Evolutionary conservation across 2,797 vertebrate genomes (phyloP).

Genomic region (Pagetopsis macropterus): DNA sequence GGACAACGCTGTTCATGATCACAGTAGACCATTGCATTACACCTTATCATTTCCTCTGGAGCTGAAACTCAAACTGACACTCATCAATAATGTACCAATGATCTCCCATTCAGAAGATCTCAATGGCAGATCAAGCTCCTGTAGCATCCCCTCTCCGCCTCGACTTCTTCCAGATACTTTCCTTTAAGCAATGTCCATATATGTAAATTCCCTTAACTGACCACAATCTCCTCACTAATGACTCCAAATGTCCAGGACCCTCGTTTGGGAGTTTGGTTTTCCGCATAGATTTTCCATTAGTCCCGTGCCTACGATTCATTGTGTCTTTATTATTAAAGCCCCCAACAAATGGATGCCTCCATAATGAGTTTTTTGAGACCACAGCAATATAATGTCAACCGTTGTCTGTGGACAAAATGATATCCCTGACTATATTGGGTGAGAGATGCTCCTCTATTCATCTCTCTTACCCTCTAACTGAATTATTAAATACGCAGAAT

Average conservation of each 20-base stretch:
- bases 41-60: constrained; percentile 85
- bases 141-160: constrained; percentile 52
- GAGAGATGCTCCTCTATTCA: constrained; percentile 69
- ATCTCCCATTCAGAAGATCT: constrained; percentile 81
- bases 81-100: constrained; percentile 84
- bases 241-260: constrained; percentile 57
- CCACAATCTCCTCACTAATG: constrained; percentile 55
- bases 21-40: constrained; percentile 82
- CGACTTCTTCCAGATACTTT: constrained; percentile 39
- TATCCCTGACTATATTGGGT: constrained; percentile 81
- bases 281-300: constrained; percentile 75
- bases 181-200: constrained; percentile 45
- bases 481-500: constrained; percentile 90
- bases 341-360: constrained; percentile 67
- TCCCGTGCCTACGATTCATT: constrained; percentile 65
- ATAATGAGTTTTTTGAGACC: constrained; percentile 77
- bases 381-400: constrained; percentile 79
- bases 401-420: constrained; percentile 79
- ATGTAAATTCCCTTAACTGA: constrained; percentile 52
- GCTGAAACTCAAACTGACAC: constrained; percentile 81
- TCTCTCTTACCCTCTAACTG: constrained; percentile 82
- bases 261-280: constrained; percentile 74
- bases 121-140: constrained; percentile 74
- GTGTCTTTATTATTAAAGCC: constrained; percentile 82
- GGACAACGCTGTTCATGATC: constrained; percentile 75